These are phyloP conservation scores for Rousettus leschenaultii DNA, from an alignment of 2,113 vertebrate genomes.

Conservation along the genomic window DNA sequence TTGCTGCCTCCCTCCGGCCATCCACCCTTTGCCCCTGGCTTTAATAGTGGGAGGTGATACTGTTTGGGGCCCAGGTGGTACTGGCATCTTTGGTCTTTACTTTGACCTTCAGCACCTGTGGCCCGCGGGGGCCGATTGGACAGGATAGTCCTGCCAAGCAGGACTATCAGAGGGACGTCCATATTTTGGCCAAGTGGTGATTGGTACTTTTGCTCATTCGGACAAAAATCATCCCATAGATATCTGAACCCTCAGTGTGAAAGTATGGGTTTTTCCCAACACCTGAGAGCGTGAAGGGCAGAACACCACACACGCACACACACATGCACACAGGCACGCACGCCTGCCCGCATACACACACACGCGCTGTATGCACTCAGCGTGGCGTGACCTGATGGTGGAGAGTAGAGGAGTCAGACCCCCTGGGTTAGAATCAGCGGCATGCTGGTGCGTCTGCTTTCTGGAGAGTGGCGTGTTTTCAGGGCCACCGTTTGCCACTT, in stretches of 20 bases:
- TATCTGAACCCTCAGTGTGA: background rate
- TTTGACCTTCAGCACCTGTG: fast-evolving
- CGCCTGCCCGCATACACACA: fast-evolving
- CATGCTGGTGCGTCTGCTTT: background rate
- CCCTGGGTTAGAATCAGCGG: background rate
- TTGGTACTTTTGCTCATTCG: background rate
- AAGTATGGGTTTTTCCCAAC: background rate
- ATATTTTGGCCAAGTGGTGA: background rate
- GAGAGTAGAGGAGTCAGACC: background rate
- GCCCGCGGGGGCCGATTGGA: background rate
- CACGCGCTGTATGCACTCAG: fast-evolving
- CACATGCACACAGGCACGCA: fast-evolving
- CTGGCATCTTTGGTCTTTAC: background rate
- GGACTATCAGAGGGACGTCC: background rate
- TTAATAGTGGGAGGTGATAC: background rate
- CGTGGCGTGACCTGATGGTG: background rate
- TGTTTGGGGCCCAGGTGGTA: background rate
- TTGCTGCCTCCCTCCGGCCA: background rate
- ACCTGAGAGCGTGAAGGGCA: background rate
- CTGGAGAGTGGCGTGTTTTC: background rate
- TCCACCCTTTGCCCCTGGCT: too few species aligned
- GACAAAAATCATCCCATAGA: background rate
- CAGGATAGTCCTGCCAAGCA: background rate
- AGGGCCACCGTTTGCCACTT: background rate
- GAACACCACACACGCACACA: fast-evolving